These are phyloP conservation scores for Sphinx pinastri DNA, from an alignment of 2,888 invertebrate genomes.

Conservation along the genomic window DNA sequence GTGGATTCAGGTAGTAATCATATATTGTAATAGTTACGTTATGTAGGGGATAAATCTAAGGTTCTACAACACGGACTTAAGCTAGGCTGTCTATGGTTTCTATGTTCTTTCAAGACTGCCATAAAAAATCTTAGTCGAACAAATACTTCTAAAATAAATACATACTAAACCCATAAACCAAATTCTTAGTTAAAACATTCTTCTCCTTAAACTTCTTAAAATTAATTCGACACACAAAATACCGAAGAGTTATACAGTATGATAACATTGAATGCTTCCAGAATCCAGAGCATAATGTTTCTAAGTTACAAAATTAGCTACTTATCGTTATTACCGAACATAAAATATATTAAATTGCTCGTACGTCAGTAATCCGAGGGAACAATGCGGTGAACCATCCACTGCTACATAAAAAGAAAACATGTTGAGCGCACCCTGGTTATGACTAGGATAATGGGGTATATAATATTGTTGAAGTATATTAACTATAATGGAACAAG, in stretches of 20 bases:
- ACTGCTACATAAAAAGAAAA: constrained; percentile 13
- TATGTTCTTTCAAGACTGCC: neutral
- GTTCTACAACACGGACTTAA: no score
- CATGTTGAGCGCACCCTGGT: constrained; percentile 19
- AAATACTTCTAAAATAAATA: no score
- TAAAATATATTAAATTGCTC: constrained; percentile 22
- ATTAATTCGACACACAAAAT: no score
- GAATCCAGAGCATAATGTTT: neutral
- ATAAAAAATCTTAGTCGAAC: neutral
- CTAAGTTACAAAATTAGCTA: constrained; percentile 1
- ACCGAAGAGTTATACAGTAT: no score
- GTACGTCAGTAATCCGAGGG: constrained; percentile 12
- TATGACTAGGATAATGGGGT: constrained; percentile 7
- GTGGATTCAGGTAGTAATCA: neutral
- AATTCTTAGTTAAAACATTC: no score
- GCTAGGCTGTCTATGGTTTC: neutral
- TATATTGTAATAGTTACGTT: no score
- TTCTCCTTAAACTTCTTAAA: no score
- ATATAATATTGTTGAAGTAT: constrained; percentile 9
- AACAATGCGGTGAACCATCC: constrained; percentile 10
- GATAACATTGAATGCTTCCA: no score
- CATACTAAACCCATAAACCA: no score
- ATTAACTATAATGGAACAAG: no score
- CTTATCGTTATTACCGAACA: constrained; percentile 17
- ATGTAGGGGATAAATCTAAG: no score